Evolutionary conservation across 2,113 vertebrate species (phyloP), one percentile per base, ranked within the genome.

Genomic region (Sander vitreus): DNA sequence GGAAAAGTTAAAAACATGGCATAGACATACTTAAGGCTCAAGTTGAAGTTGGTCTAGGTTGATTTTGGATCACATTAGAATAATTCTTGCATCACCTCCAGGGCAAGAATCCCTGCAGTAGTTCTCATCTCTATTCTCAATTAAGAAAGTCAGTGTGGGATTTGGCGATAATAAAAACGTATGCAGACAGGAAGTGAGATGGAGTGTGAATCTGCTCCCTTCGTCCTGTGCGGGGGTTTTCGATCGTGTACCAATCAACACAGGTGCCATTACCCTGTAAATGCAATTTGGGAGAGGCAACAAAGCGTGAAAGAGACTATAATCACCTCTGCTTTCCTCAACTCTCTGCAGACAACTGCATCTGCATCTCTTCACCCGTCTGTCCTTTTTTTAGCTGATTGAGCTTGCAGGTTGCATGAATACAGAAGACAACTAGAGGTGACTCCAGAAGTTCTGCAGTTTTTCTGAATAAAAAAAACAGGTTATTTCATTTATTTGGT

Each of bases 281-380:
- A 67, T 54, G 71, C 67, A 45, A 80, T 84, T 70, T 73, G 30
- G 2, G 11, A 73, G 74, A 67, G 1, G 79, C 80, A 85, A 71
- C 58, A 78, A 71, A 58, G 65, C 15, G 30, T 72, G 71, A 87
- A 78, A 66, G 81, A 73, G 73, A 62, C 14, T 48, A 7, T 73
- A 83, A 82, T 89, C 80, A 83, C 60, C 23, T 63, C 39, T 47
- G 67, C 14, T 55, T 16, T 33, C 7, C 8, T 60, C 65, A 19
- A 7, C 30, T 47, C 58, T 73, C 65, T 62, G 51, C 55, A 58
- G 51, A 80, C 64, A 53, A 70, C 48, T 9, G 18, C 18, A 23
- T 54, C 25, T 55, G 18, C 18, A 23, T 54, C 25, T 55, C 30
- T 5, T 57, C 53, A 11, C 27, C 14, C 12, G 3, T 33, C 79